Conservation (phyloP, 2,888 invertebrate species). For the Drosophila lacicola region DNA sequence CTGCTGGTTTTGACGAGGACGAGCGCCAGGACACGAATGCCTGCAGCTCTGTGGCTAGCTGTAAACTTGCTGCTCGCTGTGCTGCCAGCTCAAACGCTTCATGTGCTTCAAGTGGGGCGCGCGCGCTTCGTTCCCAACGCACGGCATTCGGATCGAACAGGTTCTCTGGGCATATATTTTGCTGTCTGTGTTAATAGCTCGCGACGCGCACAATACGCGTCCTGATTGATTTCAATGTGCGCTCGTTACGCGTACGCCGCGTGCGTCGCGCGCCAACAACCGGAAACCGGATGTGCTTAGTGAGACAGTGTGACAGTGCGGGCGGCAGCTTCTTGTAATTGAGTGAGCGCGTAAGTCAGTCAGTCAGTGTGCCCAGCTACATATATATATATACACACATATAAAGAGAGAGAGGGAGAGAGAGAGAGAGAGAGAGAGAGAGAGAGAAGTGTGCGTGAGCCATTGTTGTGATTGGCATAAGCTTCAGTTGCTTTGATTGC, state of each 20-base stretch:
- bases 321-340: slow-evolving; percentile 35
- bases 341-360: slow-evolving; percentile 47
- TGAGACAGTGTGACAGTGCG: slow-evolving; percentile 37
- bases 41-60: slow-evolving; percentile 38
- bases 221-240: slow-evolving; percentile 74
- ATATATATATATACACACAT: background rate
- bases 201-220: slow-evolving; percentile 58
- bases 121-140: slow-evolving; percentile 56
- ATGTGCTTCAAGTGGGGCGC: slow-evolving; percentile 75
- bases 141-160: slow-evolving; percentile 20
- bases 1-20: slow-evolving; percentile 27
- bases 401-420: too few relatives aligned
- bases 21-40: slow-evolving; percentile 42
- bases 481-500: background rate
- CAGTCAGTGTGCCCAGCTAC: background rate
- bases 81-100: slow-evolving; percentile 74
- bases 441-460: too few relatives aligned
- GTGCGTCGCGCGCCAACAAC: slow-evolving; percentile 57
- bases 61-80: slow-evolving; percentile 63
- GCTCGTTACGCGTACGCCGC: slow-evolving; percentile 74
- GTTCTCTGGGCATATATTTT: slow-evolving; percentile 4
- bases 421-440: too few relatives aligned
- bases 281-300: slow-evolving; percentile 74
- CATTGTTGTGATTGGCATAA: background rate
- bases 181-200: slow-evolving; percentile 28